Evolutionary conservation across 2,888 invertebrate species (phyloP), one percentile per base, ranked within the genome.

Genomic region (Drosophila bunnanda): DNA sequence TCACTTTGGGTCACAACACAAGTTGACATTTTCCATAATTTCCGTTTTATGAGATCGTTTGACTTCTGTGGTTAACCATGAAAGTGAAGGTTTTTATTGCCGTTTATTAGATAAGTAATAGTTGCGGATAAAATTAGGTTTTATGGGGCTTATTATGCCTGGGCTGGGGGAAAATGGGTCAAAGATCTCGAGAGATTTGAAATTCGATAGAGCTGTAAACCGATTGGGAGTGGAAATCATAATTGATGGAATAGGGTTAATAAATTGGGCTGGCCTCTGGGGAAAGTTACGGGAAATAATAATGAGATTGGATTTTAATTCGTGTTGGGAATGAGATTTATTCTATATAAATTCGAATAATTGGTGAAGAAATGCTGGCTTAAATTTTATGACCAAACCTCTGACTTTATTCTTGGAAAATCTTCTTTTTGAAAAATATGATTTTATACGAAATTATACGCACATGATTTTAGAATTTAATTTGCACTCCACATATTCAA

Each of bases 1-100:
- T 82, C 83, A 78, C 86, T 85, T 62, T 57, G 60, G 82, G 80
- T 70, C 80, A 77, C 57, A 43, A 36, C 55, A 41, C 46, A 44
- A 85, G 58, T 86, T 81, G 80, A 83, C 80, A 68, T 57, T 69
- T 69, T 41, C 39, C 20, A 48, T 64, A 38, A 64, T 48, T 36
- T 46, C 15, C n/a, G 28, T 43, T 54, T 64, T 64, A 48, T 64
- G 25, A 13, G 32, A 46, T 66, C 66, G 68, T 55, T 66, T 67
- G 67, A 67, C 67, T 67, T 68, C 65, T 66, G 65, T 44, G 65
- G 53, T 38, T 60, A 46, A 48, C 30, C 65, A 44, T n/a, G 48
- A 67, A 67, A 68, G 48, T 41, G 41, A 54, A 56, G 34, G 39
- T 30, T 57, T 65, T 68, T 68, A 68, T 32, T 50, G 32, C 22